Evolutionary conservation across 2,888 invertebrate species (phyloP).

Genomic region (Amphiduros pacificus): DNA sequence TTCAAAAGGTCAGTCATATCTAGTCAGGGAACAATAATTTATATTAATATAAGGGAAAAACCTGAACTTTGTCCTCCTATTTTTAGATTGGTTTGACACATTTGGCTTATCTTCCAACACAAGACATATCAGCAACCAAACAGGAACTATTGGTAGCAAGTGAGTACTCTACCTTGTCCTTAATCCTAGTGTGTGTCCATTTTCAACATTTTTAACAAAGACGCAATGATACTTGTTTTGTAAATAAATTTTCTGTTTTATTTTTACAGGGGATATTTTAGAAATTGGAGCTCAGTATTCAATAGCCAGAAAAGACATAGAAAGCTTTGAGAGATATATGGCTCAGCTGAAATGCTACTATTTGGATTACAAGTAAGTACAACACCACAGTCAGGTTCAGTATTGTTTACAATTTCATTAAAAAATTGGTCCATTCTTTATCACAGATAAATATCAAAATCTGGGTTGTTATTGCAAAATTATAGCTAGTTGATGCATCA

Average conservation of each 20-base stretch:
- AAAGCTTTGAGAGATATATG: slow-evolving; percentile 95
- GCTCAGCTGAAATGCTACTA: slow-evolving; percentile 97
- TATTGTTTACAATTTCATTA: no score
- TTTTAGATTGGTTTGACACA: slow-evolving; percentile 80
- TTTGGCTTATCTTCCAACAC: slow-evolving; percentile 82
- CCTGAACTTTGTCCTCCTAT: slow-evolving; percentile 5
- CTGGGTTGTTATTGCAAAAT: no score
- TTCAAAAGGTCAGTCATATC: no score
- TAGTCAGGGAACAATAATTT: no score
- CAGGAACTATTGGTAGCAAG: slow-evolving; percentile 79
- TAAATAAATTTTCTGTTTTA: neutral
- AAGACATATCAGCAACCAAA: slow-evolving; percentile 71
- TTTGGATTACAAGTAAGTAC: slow-evolving; percentile 84
- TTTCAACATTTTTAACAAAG: no score
- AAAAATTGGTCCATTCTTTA: no score
- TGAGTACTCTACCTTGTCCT: slow-evolving; percentile 49
- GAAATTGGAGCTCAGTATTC: slow-evolving; percentile 97
- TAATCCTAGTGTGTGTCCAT: no score
- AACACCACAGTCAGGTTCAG: no score
- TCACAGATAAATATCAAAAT: no score
- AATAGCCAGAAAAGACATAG: slow-evolving; percentile 87
- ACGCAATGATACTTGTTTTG: no score
- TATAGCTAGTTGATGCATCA: no score
- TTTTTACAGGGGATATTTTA: slow-evolving; percentile 74
- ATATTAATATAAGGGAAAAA: no score